A percentile compares a stretch with the other conserved stretches of the same genome.
phyloP scores from a whole-genome alignment of 2,888 invertebrate species.

The Troides helena region DNA sequence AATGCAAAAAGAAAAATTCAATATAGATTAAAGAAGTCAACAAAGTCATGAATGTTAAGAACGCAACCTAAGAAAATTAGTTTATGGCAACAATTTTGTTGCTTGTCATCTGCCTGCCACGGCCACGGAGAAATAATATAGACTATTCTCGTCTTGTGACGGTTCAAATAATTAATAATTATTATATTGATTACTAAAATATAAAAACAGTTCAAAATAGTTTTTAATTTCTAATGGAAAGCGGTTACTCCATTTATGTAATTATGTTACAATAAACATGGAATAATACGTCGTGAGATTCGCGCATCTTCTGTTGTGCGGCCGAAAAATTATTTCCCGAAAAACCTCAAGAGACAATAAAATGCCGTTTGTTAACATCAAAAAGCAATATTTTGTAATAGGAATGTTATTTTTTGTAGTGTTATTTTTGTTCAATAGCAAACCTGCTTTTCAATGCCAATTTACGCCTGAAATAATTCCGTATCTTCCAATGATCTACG shows the following conservation, averaged over 20 bases:
- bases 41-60: background rate
- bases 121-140: constrained; percentile 12
- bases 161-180: background rate
- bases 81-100: constrained; percentile 6
- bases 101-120: constrained; percentile 16
- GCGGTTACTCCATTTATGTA: background rate
- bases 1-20: no score
- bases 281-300: constrained; percentile 7
- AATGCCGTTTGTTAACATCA: constrained; percentile 72
- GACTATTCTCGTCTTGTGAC: background rate
- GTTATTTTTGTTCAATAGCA: constrained; percentile 70
- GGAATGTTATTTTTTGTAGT: constrained; percentile 71
- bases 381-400: constrained; percentile 72
- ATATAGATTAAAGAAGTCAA: no score
- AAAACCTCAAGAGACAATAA: constrained; percentile 45
- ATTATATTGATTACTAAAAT: background rate
- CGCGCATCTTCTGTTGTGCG: constrained; percentile 24
- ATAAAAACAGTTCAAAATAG: background rate
- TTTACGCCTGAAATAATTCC: constrained; percentile 57
- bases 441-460: constrained; percentile 71
- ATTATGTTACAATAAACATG: constrained; percentile 23
- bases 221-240: background rate
- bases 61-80: background rate
- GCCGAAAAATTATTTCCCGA: constrained; percentile 30
- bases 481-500: constrained; percentile 87